A percentile compares a stretch with the other conserved stretches of the same genome.
Evolutionary conservation across 2,888 invertebrate genomes (phyloP).

Genomic region (Byasa hedistus): DNA sequence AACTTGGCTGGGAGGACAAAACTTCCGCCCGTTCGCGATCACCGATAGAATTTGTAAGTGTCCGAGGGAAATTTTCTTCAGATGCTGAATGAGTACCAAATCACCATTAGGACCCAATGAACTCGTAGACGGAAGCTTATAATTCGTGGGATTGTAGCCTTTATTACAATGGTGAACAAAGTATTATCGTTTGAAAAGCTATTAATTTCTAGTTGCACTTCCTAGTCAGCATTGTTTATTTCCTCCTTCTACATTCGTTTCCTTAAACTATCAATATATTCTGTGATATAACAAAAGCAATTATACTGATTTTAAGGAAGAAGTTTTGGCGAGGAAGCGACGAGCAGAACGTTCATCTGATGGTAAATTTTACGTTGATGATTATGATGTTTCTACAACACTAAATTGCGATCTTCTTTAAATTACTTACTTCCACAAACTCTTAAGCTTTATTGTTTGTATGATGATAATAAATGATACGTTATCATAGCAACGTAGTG

Average conservation of each 20-base stretch:
- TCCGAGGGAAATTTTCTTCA: constrained; percentile 41
- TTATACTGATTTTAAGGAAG: no score
- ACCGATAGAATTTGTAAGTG: constrained; percentile 52
- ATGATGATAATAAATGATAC: no score
- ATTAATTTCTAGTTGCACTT: neutral
- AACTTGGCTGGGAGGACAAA: constrained; percentile 44
- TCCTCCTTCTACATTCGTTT: constrained; percentile 21
- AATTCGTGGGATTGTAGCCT: constrained; percentile 13
- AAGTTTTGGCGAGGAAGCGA: no score
- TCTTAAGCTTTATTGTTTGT: no score
- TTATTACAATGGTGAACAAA: constrained; percentile 8
- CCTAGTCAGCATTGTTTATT: constrained; percentile 11
- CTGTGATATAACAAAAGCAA: no score
- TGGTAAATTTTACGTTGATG: no score
- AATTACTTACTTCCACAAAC: no score
- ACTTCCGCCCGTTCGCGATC: constrained; percentile 44
- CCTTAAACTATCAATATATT: neutral
- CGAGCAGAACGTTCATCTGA: no score
- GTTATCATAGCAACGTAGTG: no score
- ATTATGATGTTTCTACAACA: no score
- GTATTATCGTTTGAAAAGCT: neutral
- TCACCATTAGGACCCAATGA: neutral
- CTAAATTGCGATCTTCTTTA: no score
- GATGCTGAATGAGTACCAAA: constrained; percentile 21
- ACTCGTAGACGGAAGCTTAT: neutral